A percentile compares a stretch with the other conserved stretches of the same genome.
Evolutionary conservation across 53 echinoderm and acorn worm genomes (phyloP).

Genomic region (Paracentrotus lividus): DNA sequence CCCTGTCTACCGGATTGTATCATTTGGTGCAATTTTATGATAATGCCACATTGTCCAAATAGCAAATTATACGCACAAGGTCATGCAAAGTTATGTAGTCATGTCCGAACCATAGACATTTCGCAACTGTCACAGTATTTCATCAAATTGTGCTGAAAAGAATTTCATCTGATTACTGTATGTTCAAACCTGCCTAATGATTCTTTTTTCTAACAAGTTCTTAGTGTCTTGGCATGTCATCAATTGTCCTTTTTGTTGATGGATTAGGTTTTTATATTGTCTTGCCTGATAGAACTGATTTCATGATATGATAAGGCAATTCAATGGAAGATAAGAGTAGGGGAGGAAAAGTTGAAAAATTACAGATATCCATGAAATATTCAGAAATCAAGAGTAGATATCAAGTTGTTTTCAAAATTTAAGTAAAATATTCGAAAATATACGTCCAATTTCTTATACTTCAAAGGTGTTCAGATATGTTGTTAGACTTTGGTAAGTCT

Average conservation of each 20-base stretch:
- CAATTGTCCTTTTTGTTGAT: too few species aligned
- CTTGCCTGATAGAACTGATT: too few species aligned
- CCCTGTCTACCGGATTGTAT: slow-evolving; percentile 2
- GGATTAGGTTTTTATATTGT: too few species aligned
- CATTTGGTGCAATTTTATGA: background rate
- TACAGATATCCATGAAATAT: background rate
- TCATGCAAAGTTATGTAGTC: too few species aligned
- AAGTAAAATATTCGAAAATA: background rate
- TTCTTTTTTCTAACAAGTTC: too few species aligned
- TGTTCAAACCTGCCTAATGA: too few species aligned
- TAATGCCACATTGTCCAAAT: background rate
- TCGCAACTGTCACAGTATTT: too few species aligned
- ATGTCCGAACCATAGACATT: too few species aligned
- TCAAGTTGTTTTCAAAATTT: background rate
- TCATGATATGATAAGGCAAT: background rate
- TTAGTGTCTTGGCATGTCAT: too few species aligned
- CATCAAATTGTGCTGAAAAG: too few species aligned
- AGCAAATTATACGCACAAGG: background rate
- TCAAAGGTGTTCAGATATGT: background rate
- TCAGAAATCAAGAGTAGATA: background rate
- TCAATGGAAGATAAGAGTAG: background rate
- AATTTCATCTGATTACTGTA: too few species aligned
- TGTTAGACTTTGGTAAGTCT: background rate
- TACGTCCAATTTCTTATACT: background rate
- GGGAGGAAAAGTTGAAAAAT: background rate